Base-by-base conservation (phyloP, 2,113 vertebrate species). In the Ibidorhyncha struthersii region DNA sequence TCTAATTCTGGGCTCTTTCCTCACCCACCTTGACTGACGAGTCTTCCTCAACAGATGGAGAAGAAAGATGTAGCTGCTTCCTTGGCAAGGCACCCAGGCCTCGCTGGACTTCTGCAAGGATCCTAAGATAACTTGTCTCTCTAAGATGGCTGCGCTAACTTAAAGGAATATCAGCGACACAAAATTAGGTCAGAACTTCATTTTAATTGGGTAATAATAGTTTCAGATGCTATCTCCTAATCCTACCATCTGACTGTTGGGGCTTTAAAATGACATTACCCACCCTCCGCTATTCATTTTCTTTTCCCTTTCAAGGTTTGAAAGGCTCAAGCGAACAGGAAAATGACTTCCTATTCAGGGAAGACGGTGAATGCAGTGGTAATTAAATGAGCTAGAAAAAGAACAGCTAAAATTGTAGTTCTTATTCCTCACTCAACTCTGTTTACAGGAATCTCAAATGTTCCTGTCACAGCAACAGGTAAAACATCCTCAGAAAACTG, bases 341-440 rank as follows among this genome's bases (percentile, higher is more conserved):
- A 90, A 97, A 95, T 74, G 0, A 92, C 71, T 92, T 93, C 80
- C 88, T 78, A 58, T 63, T 94, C 79, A 92, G 41, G 26, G 38
- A 89, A 92, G 59, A 72, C 0, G 0, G 56, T 71, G 61, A 90
- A 73, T 23, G 12, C 29, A 73, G 20, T 2, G 2, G 22, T 94
- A 95, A 92, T 91, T 95, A 95, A 93, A 63, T 36, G 56, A 82
- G 23, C 47, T 36, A 89, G 65, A 79, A 89, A 95, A 95, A 91
- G 72, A 92, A 84, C 47, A 90, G 38, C 59, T 91, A 69, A 94
- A 94, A 90, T 38, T 61, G 50, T 52, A 47, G 49, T 67, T 74
- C 69, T 81, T 88, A 32, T 38, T 83, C 47, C 38, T 92, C 67
- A 69, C 36, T 89, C 65, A 89, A 43, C 62, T 93, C 65, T 53